Evolutionary conservation across 2,888 invertebrate species (phyloP).

Genomic region (Agrotis exclamationis): DNA sequence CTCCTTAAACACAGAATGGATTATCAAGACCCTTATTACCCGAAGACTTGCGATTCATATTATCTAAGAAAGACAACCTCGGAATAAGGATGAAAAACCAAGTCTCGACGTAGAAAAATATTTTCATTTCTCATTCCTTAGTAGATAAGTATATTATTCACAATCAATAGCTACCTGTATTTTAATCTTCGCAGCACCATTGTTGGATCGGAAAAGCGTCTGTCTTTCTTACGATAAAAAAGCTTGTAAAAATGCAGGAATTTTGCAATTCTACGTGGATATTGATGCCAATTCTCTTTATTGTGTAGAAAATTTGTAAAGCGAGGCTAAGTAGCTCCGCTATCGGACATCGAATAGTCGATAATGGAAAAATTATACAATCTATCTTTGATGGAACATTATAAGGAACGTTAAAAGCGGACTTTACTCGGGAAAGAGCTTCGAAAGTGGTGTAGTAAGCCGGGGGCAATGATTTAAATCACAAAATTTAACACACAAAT

Average conservation of each 20-base stretch:
- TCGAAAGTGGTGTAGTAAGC: neutral
- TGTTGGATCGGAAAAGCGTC: constrained; percentile 54
- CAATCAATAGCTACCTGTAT: constrained; percentile 58
- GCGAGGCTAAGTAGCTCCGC: constrained; percentile 26
- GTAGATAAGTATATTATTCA: constrained; percentile 46
- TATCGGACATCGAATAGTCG: constrained; percentile 38
- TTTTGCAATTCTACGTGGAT: constrained; percentile 46
- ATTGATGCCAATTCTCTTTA: constrained; percentile 53
- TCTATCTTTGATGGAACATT: constrained; percentile 49
- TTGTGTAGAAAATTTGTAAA: constrained; percentile 55
- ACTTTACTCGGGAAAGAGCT: constrained; percentile 25
- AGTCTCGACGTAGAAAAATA: constrained; percentile 44
- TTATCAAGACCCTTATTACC: constrained; percentile 6
- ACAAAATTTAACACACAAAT: no score
- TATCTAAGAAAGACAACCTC: constrained; percentile 24
- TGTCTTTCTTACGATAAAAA: constrained; percentile 44
- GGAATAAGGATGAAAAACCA: constrained; percentile 54
- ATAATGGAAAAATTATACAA: constrained; percentile 65
- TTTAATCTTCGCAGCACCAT: constrained; percentile 61
- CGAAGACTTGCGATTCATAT: constrained; percentile 8
- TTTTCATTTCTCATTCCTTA: constrained; percentile 54
- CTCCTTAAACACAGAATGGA: neutral
- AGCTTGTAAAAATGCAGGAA: constrained; percentile 23
- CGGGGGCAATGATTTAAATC: neutral
- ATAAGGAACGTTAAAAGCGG: constrained; percentile 29